Evolutionary conservation across 2,888 invertebrate species (phyloP), one percentile per base, ranked within the genome.

Genomic region (Morpho achilles): DNA sequence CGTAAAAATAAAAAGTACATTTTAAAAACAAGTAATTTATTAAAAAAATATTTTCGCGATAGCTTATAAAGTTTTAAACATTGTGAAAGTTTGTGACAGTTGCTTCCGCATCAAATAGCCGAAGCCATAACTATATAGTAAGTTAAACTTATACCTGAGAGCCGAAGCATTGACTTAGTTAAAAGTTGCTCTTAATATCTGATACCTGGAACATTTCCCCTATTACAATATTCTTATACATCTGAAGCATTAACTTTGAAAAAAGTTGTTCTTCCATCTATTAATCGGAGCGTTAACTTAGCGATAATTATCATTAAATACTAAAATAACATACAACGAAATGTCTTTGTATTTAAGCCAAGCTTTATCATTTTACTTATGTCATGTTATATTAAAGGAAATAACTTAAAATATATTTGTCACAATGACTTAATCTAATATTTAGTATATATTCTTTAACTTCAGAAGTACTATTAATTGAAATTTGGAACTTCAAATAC

Each of bases 11-110:
- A 53, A 67, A 61, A 71, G 57, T 73, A 69, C 8, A 7, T 49
- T 44, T 59, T 74, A 75, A 77, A 76, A 72, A 73, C 73, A 73
- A 72, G 76, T 80, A 75, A 74, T 84, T 84, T 83, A 84, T 80
- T 84, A 72, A 69, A 76, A 73, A 73, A 51, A 49, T 50, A 49
- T 10, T 49, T 41, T 46, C 53, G 53, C 56, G n/a, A 44, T 47
- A 71, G 81, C 77, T 71, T 75, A 75, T 53, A 74, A 77, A 76
- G 70, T 71, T 73, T 46, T 8, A 47, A 52, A 58, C 54, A 47
- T 22, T 39, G 40, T 50, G 43, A 42, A 43, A 48, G 7, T 49
- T 41, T 16, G n/a, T 48, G 52, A 57, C 48, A 43, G 7, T 10
- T 42, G 54, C 50, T 48, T 41, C 22, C 32, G 22, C n/a, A 10